Conservation (phyloP, 2,113 vertebrate genomes). For the Nesospiza acunhae region DNA sequence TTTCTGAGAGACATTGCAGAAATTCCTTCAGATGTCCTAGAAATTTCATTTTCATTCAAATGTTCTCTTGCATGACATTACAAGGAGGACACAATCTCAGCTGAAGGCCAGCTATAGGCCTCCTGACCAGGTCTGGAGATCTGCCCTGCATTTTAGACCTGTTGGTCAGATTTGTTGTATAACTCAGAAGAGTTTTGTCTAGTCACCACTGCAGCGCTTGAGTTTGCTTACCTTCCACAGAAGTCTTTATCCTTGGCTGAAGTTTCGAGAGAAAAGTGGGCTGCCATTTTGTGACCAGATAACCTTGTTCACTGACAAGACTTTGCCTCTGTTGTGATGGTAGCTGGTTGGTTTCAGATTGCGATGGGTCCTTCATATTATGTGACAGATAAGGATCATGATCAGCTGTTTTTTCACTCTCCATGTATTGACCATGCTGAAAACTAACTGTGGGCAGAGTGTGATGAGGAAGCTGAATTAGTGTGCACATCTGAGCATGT, state of each 20-base stretch:
- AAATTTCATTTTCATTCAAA: background rate
- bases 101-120: background rate
- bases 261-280: background rate
- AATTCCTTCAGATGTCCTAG: background rate
- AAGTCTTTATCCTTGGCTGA: background rate
- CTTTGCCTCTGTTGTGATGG: background rate
- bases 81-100: rapidly evolving
- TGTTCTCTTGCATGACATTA: background rate
- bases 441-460: background rate
- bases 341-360: background rate
- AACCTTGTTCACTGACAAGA: background rate
- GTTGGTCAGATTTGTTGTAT: rapidly evolving
- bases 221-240: background rate
- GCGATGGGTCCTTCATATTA: background rate
- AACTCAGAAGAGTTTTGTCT: background rate
- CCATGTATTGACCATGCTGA: no score
- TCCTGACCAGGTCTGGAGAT: background rate
- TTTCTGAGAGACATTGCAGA: background rate
- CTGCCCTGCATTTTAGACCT: background rate
- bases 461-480: background rate
- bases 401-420: background rate
- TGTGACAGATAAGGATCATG: rapidly evolving
- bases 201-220: background rate
- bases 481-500: background rate
- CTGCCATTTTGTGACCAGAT: background rate